These are phyloP conservation scores for Malacosoma neustria DNA, from an alignment of 2,888 invertebrate species.

Conservation along the genomic window DNA sequence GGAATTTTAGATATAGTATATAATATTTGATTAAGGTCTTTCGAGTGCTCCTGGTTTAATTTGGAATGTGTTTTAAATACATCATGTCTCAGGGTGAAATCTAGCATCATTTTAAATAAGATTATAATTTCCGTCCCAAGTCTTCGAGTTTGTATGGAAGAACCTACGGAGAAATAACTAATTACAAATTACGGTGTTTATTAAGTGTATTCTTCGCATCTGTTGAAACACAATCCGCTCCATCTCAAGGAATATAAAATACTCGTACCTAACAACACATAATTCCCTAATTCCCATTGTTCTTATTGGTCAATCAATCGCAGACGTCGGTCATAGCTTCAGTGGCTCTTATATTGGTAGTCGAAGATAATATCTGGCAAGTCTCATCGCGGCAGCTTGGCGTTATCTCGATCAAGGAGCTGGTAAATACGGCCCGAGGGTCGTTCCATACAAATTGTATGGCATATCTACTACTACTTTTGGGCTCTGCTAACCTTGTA, in stretches of 20 bases:
- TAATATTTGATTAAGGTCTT: too few species aligned
- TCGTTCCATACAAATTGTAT: constrained; percentile 72
- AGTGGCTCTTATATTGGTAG: constrained; percentile 45
- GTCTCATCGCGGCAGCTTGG: constrained; percentile 47
- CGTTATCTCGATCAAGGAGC: constrained; percentile 58
- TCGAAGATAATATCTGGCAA: constrained; percentile 52
- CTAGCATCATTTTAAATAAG: too few species aligned
- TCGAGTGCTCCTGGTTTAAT: too few species aligned
- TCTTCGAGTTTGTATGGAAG: too few species aligned
- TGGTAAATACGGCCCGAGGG: constrained; percentile 51
- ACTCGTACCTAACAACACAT: background rate
- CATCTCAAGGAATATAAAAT: background rate
- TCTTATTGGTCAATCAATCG: constrained; percentile 65
- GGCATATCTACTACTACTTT: constrained; percentile 65
- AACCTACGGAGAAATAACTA: too few species aligned
- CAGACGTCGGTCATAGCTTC: constrained; percentile 35
- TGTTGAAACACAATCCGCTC: background rate
- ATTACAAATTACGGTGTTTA: too few species aligned
- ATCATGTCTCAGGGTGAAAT: too few species aligned
- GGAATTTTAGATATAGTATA: too few species aligned
- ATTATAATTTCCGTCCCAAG: too few species aligned
- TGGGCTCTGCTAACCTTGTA: constrained; percentile 71
- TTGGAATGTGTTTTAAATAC: too few species aligned
- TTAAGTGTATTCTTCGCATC: too few species aligned
- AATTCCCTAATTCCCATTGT: constrained; percentile 40